Base-by-base conservation (phyloP, 2,797 vertebrate species). In the Acipenser ruthenus region DNA sequence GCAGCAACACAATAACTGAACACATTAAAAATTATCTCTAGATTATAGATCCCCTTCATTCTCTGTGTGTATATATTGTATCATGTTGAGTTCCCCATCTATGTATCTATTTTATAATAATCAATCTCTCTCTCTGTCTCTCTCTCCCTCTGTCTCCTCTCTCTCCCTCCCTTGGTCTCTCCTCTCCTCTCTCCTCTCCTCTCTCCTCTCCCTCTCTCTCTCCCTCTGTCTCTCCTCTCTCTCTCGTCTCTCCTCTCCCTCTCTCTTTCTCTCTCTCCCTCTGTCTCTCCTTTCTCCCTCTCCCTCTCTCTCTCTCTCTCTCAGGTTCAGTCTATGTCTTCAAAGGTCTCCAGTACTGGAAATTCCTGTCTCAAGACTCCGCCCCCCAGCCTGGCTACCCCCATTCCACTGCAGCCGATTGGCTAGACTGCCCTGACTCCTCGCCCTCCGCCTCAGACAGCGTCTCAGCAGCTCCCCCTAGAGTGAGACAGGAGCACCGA, bases 311-410 rank as follows among this genome's bases (percentile, higher is more conserved):
- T 37, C 23, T 37, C 23, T 37, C 23, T 68, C 63, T 59, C 64
- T 49, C 72, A 91, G 89, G 88, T 60, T 83, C 82, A 0, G 61
- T 83, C 49, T 84, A 77, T 65, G 74, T 85, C 65, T 90, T 91
- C 72, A 87, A 79, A 73, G 86, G 77, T 52, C 65, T 71, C 7
- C 82, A 72, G 67, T 91, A 89, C 71, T 91, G 89, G 88, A 89
- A 86, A 74, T 87, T 89, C 58, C 37, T 60, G 6, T 75, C 68
- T 63, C 83, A 80, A 51, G 86, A 79, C 60, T 86, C 84, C 1
- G n/a, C 72, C 0, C 79, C 71, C 1, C 80, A 74, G 63, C 68
- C 69, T 0, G 88, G 86, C 50, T 90, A 83, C 74, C 89, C 89
- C 49, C 80, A 81, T 53, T 79, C 84, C 65, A 75, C 81, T 8